Evolutionary conservation across 2,888 invertebrate species (phyloP).

Genomic region (Himalopsyche japonica): DNA sequence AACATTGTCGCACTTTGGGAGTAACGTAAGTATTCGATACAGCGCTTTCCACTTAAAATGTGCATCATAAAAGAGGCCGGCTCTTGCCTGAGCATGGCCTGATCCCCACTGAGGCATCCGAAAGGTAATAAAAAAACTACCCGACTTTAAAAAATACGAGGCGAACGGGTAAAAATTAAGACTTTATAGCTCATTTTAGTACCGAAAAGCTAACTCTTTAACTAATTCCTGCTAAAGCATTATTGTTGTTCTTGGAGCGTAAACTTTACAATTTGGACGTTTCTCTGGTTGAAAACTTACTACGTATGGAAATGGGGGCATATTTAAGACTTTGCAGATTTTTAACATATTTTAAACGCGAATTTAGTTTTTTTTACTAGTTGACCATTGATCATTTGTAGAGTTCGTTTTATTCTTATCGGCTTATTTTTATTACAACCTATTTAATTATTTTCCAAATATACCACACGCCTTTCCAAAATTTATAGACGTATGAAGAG

Average conservation of each 20-base stretch:
- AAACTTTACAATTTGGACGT: constrained; percentile 4
- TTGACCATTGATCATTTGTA: too few species aligned
- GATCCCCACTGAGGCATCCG: constrained; percentile 1
- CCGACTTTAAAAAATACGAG: constrained; percentile 24
- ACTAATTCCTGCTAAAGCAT: constrained; percentile 28
- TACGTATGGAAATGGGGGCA: not conserved
- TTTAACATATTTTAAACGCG: not conserved
- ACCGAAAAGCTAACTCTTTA: constrained; percentile 30
- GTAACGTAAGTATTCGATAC: not conserved
- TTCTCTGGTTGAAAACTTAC: not conserved
- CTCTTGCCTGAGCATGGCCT: not conserved
- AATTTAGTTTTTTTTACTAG: too few species aligned
- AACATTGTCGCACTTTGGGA: not conserved
- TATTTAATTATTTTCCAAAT: too few species aligned
- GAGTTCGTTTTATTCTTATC: too few species aligned
- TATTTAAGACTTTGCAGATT: not conserved
- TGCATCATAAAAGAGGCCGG: constrained; percentile 26
- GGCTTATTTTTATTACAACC: too few species aligned
- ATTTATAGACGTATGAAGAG: too few species aligned
- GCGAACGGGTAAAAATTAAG: constrained; percentile 32
- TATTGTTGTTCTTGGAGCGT: constrained; percentile 18
- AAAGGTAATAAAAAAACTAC: constrained; percentile 26
- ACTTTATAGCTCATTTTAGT: constrained; percentile 28
- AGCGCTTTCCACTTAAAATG: constrained; percentile 26
- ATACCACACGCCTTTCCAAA: too few species aligned